Evolutionary conservation across 2,797 vertebrate genomes (phyloP), one percentile per base, ranked within the genome.

Genomic region (Anniella stebbinsi): DNA sequence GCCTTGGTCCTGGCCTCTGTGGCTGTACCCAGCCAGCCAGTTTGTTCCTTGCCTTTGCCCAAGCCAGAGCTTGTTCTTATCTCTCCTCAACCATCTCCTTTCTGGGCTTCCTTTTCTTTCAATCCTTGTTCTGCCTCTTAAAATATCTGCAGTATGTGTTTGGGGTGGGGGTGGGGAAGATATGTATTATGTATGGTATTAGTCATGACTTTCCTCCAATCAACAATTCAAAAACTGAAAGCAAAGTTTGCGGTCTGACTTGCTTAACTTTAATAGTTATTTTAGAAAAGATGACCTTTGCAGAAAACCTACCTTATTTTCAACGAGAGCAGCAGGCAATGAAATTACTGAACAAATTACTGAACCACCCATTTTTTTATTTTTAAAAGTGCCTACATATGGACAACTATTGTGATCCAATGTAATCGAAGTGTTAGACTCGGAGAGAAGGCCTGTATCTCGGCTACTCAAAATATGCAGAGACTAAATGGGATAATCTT

Each of bases 121-220:
- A n/a, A n/a, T n/a, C n/a, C n/a, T n/a, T n/a, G n/a, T n/a, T n/a
- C n/a, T n/a, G n/a, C n/a, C n/a, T n/a, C n/a, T 25, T 38, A 51
- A 88, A 88, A 88, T 70, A n/a, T 54, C 45, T 88, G 63, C 66
- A 70, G n/a, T 10, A 15, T 80, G 7, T 78, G 57, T n/a, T 63
- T 5, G 1, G 51, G 18, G 33, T 13, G 6, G 15, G 23, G 25
- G 15, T 0, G 30, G 54, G 45, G 6, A 54, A 36, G 30, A 21
- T n/a, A 23, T 25, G n/a, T 54, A 51, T 70, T 51, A 45, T 21
- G 6, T 51, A 45, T 30, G 6, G n/a, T 36, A 69, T 6, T 85
- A 45, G 36, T 82, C 38, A 38, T 33, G 5, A 45, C 54, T 36
- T 21, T 28, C 36, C 18, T 60, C 54, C 10, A 41, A 57, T 38